phyloP scores from a whole-genome alignment of 53 echinoderm and acorn worm species.

The Holothuria scabra region DNA sequence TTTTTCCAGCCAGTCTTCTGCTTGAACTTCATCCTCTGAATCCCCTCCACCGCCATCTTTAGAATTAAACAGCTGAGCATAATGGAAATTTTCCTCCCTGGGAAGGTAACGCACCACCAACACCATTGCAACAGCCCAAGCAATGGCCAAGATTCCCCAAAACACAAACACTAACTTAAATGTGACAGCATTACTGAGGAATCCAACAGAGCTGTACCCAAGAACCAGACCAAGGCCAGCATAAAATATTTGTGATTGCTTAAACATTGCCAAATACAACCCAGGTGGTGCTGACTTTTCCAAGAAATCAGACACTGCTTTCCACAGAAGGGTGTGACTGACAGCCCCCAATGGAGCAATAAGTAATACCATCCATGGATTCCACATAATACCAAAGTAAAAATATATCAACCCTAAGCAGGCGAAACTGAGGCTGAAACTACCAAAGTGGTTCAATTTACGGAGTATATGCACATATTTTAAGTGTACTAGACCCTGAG shows the following conservation, averaged over 20 bases:
- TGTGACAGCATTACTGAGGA: conserved; percentile 63
- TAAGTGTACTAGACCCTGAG: conserved; percentile 72
- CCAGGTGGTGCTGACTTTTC: conserved; percentile 91
- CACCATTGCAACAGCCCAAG: conserved; percentile 70
- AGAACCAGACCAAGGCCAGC: conserved; percentile 71
- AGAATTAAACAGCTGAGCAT: conserved; percentile 76
- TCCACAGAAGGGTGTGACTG: conserved; percentile 72
- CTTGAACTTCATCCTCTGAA: conserved; percentile 63
- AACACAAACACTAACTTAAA: conserved; percentile 67
- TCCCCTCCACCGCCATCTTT: conserved; percentile 49
- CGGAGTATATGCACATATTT: conserved; percentile 60
- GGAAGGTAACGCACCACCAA: conserved; percentile 69
- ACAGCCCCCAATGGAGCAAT: conserved; percentile 72
- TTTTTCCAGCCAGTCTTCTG: conserved; percentile 82
- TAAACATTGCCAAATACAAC: conserved; percentile 65
- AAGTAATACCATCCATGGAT: conserved; percentile 86
- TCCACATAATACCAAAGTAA: conserved; percentile 79
- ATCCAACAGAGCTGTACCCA: conserved; percentile 71
- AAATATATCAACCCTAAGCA: conserved; percentile 54
- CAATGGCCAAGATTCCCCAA: conserved; percentile 63
- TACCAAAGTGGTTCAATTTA: conserved; percentile 70
- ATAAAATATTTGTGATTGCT: conserved; percentile 70
- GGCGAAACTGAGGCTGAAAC: conserved; percentile 59
- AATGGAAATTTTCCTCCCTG: conserved; percentile 78
- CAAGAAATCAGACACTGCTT: conserved; percentile 62